Percentiles rank a stretch among this genome's conserved stretches.
Conservation (phyloP, 2,888 invertebrate genomes). For the Mayetiola destructor region DNA sequence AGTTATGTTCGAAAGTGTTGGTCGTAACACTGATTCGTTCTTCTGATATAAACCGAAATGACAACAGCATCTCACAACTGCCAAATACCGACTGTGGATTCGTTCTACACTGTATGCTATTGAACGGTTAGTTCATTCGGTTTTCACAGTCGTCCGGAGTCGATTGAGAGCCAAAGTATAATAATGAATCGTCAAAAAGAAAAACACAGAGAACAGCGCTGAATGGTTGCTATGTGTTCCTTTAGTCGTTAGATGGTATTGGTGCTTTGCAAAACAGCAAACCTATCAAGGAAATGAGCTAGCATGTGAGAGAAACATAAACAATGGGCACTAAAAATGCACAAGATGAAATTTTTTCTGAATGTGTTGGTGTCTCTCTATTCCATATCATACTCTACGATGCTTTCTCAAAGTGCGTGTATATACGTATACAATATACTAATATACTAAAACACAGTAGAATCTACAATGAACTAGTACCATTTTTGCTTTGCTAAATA, state of each 20-base stretch:
- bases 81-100: not conserved
- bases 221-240: no score
- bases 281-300: not conserved
- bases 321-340: not conserved
- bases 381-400: no score
- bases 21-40: no score
- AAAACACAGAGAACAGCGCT: not conserved
- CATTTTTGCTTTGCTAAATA: not conserved
- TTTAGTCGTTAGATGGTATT: not conserved
- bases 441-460: no score
- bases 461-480: no score
- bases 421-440: constrained; percentile 5
- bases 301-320: not conserved
- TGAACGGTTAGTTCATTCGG: constrained; percentile 2
- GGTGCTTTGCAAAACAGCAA: not conserved
- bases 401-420: not conserved
- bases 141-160: not conserved
- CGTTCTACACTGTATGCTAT: not conserved
- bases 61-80: constrained; percentile 1
- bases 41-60: no score
- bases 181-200: not conserved
- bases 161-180: not conserved
- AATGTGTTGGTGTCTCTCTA: not conserved
- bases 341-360: not conserved
- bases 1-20: no score